Evolutionary conservation across 2,888 invertebrate species (phyloP), one percentile per base, ranked within the genome.

Genomic region (Sylvicola fuscatus): DNA sequence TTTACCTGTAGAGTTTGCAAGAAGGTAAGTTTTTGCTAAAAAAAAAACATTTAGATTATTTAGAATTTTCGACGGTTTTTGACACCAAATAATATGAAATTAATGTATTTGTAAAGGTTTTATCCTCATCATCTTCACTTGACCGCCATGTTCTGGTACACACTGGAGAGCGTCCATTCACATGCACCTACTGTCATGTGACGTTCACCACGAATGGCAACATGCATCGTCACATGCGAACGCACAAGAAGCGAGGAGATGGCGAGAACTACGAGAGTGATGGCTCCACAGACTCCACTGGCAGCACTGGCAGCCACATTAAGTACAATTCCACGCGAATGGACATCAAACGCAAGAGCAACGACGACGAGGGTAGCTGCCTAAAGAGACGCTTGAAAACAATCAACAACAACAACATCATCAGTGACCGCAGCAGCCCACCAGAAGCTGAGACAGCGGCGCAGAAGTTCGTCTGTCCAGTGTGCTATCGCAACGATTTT

Each of bases 201-300:
- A 73, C 80, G 29, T 84, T 84, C 56, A 81, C 81, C 27, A 82
- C 82, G 11, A 83, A 82, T 53, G 82, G 81, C 16, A 83, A 81
- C 55, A 81, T 84, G 81, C 81, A 81, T 50, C 63, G 82, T 28
- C 84, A 84, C 54, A 70, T 78, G 65, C 65, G 80, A 39, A 79
- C 77, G 2, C 77, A 78, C 52, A 66, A 66, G 40, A 61, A 61
- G 35, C 49, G 50, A 34, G 27, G 27, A 7, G 47, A 46, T 42
- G 45, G 52, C 33, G 62, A 62, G 46, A 69, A 65, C 52, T 72
- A 71, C 50, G 72, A 72, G 50, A 70, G 70, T 39, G 62, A 67
- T 41, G 65, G 61, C 39, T 66, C 66, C 45, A 58, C 60, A 15
- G 64, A 64, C 43, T 60, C 64, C 42, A 62, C 60, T 45, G 54